Conservation (phyloP, 2,113 vertebrate genomes). For the Etia nguti region DNA sequence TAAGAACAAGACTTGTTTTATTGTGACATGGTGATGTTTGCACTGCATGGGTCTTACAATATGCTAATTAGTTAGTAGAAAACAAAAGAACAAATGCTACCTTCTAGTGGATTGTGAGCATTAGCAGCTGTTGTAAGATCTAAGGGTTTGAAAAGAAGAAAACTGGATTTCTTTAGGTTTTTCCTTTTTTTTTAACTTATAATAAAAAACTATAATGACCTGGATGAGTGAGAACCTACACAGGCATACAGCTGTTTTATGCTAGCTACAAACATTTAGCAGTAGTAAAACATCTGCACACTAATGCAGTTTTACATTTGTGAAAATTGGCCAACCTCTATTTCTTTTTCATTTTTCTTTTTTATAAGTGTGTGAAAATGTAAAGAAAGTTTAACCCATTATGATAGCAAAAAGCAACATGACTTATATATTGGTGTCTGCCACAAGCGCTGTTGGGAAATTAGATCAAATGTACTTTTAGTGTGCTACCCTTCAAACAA, state of each 20-base stretch:
- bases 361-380: neutral
- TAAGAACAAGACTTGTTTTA: neutral
- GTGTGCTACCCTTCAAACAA: neutral
- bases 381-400: neutral
- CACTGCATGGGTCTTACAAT: neutral
- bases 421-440: neutral
- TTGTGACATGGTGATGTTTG: neutral
- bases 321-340: neutral
- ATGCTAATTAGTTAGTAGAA: neutral
- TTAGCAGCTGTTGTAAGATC: neutral
- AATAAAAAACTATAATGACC: neutral
- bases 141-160: neutral
- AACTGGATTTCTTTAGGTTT: neutral
- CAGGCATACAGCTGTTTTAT: neutral
- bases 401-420: neutral
- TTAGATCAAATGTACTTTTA: neutral
- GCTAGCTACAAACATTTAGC: neutral
- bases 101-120: neutral
- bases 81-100: neutral
- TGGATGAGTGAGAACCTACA: neutral
- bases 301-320: neutral
- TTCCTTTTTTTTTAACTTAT: neutral
- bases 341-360: neutral
- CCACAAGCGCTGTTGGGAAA: neutral
- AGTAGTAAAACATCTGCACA: neutral